Percentiles rank a stretch among this genome's conserved stretches.
These are phyloP conservation scores for Picathartes gymnocephalus DNA, from an alignment of 2,113 vertebrate genomes.

Conservation along the genomic window DNA sequence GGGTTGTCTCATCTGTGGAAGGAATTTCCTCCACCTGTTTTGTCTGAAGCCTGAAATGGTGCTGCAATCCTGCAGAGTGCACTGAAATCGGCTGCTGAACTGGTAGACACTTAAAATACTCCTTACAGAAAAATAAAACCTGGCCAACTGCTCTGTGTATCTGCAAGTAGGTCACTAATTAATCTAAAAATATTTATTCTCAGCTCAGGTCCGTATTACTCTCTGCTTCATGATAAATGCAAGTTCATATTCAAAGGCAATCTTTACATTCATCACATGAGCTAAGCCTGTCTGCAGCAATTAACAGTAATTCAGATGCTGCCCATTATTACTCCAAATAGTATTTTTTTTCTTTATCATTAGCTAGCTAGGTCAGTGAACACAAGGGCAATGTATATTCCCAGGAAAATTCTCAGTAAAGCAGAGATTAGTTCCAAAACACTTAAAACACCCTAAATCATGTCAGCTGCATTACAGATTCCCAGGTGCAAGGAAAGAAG, in stretches of 20 bases:
- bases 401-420: not conserved
- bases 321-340: slow-evolving; percentile 33
- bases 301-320: slow-evolving; percentile 48
- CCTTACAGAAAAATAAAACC: not conserved
- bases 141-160: not conserved
- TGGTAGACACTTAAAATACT: not conserved
- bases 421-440: slow-evolving; percentile 20
- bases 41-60: not conserved
- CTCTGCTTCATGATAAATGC: slow-evolving; percentile 25
- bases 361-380: slow-evolving; percentile 26
- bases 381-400: not conserved
- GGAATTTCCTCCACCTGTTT: slow-evolving; percentile 1
- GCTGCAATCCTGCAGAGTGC: slow-evolving; percentile 46
- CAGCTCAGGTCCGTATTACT: not conserved
- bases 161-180: slow-evolving; percentile 15
- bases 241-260: slow-evolving; percentile 50
- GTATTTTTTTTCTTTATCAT: not conserved
- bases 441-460: not conserved
- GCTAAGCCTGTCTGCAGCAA: slow-evolving; percentile 18
- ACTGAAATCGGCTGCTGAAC: slow-evolving; percentile 11
- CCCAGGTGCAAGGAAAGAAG: not conserved
- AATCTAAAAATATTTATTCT: slow-evolving; percentile 43
- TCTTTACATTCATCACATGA: slow-evolving; percentile 45
- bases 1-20: not conserved
- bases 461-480: not conserved